Evolutionary conservation across 2,888 invertebrate genomes (phyloP).

Genomic region (Nymphalis polychloros): DNA sequence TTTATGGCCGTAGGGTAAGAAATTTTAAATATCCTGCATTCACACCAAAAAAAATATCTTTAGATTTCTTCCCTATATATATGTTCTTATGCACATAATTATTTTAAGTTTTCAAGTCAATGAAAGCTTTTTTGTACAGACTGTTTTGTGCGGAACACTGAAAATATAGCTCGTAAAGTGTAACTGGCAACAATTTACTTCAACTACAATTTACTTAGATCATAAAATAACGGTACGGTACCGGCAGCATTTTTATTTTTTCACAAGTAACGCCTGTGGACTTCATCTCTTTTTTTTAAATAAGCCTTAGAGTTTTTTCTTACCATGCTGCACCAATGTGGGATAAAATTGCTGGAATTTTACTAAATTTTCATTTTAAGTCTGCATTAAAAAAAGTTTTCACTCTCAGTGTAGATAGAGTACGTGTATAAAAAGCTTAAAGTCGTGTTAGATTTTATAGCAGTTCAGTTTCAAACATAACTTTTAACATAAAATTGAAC

Average conservation of each 20-base stretch:
- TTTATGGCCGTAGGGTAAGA: no score
- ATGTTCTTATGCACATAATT: neutral
- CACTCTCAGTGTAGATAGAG: neutral
- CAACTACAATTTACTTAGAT: conserved; percentile 32
- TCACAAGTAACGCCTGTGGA: no score
- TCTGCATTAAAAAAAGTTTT: no score
- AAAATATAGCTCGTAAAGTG: conserved; percentile 26
- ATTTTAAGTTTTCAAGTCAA: conserved; percentile 8
- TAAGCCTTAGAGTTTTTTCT: no score
- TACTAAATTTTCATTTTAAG: no score
- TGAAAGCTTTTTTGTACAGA: conserved; percentile 5
- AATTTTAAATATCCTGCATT: no score
- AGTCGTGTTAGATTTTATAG: conserved; percentile 17
- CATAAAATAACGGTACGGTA: conserved; percentile 30
- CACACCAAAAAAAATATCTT: no score
- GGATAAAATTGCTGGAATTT: no score
- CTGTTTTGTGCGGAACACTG: conserved; percentile 13
- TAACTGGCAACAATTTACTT: conserved; percentile 24
- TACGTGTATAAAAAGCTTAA: conserved; percentile 17
- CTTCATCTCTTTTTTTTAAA: no score
- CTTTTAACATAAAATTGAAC: conserved; percentile 16
- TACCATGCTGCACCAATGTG: no score
- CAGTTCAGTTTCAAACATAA: neutral
- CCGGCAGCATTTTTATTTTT: conserved; percentile 4
- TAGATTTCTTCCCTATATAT: no score